Evolutionary conservation across 2,797 vertebrate species (phyloP).

Genomic region (Phataginus tetradactyla): DNA sequence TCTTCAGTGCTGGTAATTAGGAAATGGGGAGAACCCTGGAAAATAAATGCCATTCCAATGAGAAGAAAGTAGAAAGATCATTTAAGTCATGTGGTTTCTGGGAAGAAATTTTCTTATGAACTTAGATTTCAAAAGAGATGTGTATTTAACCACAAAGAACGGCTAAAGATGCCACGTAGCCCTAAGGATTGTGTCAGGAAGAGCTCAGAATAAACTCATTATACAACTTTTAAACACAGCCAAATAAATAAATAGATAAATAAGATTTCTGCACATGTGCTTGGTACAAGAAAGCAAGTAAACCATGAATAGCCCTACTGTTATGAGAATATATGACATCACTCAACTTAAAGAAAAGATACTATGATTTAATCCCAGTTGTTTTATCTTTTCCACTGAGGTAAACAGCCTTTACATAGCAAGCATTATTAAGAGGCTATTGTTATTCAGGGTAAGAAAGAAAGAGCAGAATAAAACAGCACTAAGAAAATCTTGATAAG

Average conservation of each 20-base stretch:
- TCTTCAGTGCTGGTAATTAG: neutral
- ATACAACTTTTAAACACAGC: neutral
- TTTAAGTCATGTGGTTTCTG: neutral
- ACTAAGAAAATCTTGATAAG: neutral
- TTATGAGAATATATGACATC: neutral
- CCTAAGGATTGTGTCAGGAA: neutral
- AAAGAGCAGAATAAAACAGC: neutral
- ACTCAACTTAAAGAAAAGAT: neutral
- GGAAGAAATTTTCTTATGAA: neutral
- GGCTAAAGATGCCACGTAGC: neutral
- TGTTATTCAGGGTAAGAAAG: neutral
- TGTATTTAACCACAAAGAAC: neutral
- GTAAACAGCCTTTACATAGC: neutral
- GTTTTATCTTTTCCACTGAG: neutral
- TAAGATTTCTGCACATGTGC: neutral
- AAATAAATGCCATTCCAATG: neutral
- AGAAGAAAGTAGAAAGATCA: neutral
- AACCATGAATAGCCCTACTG: neutral
- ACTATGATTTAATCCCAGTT: neutral
- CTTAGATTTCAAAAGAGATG: neutral
- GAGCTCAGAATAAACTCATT: neutral
- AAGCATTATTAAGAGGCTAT: conserved; percentile 21
- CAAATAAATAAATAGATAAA: neutral
- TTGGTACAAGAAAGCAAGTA: neutral
- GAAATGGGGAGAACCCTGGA: neutral